Percentiles rank a stretch among this genome's conserved stretches.
Conservation (phyloP, 2,888 invertebrate species). For the Temnothorax ravouxi region DNA sequence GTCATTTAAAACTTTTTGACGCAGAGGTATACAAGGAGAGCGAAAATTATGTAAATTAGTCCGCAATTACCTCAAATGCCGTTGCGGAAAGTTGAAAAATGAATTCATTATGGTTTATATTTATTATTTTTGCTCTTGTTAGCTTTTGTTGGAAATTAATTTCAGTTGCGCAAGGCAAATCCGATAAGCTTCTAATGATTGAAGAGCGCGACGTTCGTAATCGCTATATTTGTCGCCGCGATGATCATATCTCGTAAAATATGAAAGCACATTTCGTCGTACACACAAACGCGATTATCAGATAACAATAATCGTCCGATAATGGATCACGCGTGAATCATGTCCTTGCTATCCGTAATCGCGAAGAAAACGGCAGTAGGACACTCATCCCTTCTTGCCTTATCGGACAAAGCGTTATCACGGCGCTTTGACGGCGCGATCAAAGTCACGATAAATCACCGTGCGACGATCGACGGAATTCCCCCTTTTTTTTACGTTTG, state of each 20-base stretch:
- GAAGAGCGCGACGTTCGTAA: background rate
- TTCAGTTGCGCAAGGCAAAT: background rate
- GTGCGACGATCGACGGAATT: conserved; percentile 8
- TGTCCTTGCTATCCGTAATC: conserved; percentile 3
- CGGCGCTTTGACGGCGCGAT: conserved; percentile 37
- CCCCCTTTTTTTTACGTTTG: background rate
- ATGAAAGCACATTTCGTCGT: conserved; percentile 15
- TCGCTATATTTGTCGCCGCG: conserved; percentile 4
- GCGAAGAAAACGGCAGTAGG: conserved; percentile 7
- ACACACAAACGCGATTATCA: conserved; percentile 9
- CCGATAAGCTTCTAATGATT: background rate
- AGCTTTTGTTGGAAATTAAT: background rate
- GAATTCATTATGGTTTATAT: background rate
- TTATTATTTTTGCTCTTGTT: background rate
- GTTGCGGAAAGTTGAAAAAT: background rate
- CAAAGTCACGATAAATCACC: conserved; percentile 44
- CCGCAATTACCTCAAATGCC: background rate
- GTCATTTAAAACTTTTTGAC: background rate
- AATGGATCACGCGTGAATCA: conserved; percentile 20
- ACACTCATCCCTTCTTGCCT: conserved; percentile 11
- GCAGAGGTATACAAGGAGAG: background rate
- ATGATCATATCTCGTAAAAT: conserved; percentile 8
- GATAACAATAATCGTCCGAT: conserved; percentile 24
- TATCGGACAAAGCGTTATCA: conserved; percentile 43
- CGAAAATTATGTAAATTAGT: background rate